Conservation (phyloP, 1,140 invertebrate species). For the Phocides pigmalion region DNA sequence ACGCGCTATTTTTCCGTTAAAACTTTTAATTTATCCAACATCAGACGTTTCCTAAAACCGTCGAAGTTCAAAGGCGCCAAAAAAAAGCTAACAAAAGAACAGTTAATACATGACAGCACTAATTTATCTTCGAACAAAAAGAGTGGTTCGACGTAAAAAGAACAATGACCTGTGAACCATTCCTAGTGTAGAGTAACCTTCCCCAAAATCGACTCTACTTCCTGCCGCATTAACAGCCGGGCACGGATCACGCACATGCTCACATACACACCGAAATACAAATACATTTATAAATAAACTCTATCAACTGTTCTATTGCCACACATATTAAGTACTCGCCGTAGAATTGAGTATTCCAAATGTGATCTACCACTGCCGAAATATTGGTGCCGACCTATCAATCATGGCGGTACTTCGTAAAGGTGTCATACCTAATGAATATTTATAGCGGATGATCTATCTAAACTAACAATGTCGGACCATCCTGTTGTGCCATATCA, state of each 20-base stretch:
- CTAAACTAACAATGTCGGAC: conserved; percentile 49
- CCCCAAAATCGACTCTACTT: conserved; percentile 76
- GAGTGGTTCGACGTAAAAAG: conserved; percentile 57
- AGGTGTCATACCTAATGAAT: conserved; percentile 54
- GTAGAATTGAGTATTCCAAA: conserved; percentile 8
- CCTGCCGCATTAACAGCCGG: conserved; percentile 61
- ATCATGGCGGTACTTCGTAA: conserved; percentile 44
- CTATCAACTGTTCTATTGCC: background rate
- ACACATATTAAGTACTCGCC: background rate
- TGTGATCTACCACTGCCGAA: conserved; percentile 40
- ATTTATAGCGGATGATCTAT: conserved; percentile 51
- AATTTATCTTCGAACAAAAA: conserved; percentile 65
- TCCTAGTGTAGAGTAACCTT: conserved; percentile 61
- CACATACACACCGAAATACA: conserved; percentile 31
- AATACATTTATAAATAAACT: conserved; percentile 6
- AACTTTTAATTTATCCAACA: background rate
- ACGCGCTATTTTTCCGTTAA: background rate
- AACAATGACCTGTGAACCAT: conserved; percentile 76
- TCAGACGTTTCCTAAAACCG: conserved; percentile 10
- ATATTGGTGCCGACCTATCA: conserved; percentile 42
- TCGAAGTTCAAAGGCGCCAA: conserved; percentile 26
- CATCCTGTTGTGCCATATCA: conserved; percentile 36
- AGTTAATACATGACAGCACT: conserved; percentile 25
- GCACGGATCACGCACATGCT: conserved; percentile 52
- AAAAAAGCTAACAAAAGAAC: conserved; percentile 17